Evolutionary conservation across 1,140 invertebrate species (phyloP).

Genomic region (Linepithema humile): DNA sequence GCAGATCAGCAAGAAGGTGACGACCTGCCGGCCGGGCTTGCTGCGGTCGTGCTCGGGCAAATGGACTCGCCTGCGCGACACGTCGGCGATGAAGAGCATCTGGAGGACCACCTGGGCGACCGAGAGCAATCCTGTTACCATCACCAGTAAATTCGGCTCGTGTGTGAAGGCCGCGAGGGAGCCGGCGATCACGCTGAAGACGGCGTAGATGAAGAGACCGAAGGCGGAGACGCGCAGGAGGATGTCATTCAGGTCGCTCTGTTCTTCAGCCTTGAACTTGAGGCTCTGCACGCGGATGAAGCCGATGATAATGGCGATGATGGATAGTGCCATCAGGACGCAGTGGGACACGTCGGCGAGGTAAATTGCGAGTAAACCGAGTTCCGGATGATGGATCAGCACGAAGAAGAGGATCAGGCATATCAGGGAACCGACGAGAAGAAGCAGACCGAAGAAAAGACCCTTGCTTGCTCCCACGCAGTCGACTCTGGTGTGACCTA

Average conservation of each 20-base stretch:
- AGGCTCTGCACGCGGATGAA: slow-evolving; percentile 93
- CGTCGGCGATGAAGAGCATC: slow-evolving; percentile 97
- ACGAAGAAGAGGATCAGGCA: slow-evolving; percentile 98
- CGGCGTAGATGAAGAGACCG: slow-evolving; percentile 95
- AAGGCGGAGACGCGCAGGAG: slow-evolving; percentile 95
- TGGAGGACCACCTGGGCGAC: slow-evolving; percentile 95
- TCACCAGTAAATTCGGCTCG: slow-evolving; percentile 94
- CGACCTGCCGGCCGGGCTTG: slow-evolving; percentile 97
- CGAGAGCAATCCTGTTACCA: slow-evolving; percentile 94
- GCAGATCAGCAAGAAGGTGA: slow-evolving; percentile 97
- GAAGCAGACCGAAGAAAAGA: slow-evolving; percentile 95
- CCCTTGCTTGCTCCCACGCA: slow-evolving; percentile 97
- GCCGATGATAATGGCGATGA: slow-evolving; percentile 95
- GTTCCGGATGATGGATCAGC: slow-evolving; percentile 92
- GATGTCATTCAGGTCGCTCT: slow-evolving; percentile 95
- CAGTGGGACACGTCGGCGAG: slow-evolving; percentile 96
- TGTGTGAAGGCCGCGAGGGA: slow-evolving; percentile 92
- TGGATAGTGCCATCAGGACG: slow-evolving; percentile 93
- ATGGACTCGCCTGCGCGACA: slow-evolving; percentile 94
- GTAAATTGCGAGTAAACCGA: slow-evolving; percentile 93
- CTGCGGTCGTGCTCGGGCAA: slow-evolving; percentile 95
- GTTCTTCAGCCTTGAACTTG: slow-evolving; percentile 95
- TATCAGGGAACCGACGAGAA: slow-evolving; percentile 95
- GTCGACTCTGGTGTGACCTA: slow-evolving; percentile 92
- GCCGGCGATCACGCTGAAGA: slow-evolving; percentile 96